Evolutionary conservation across 2,113 vertebrate species (phyloP).

Genomic region (Tetrax tetrax): DNA sequence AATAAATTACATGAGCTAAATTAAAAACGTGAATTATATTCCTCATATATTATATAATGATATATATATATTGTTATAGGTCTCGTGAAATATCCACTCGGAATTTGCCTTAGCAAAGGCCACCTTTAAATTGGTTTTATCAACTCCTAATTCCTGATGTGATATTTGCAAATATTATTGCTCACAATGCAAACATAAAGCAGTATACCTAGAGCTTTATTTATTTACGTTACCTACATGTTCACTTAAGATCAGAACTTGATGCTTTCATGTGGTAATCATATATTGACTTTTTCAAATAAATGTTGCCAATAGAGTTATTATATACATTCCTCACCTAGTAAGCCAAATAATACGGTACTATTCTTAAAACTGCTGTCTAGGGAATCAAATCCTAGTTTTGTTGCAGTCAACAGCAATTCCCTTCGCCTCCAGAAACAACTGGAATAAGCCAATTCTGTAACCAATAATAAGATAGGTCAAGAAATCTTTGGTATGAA

Average conservation of each 20-base stretch:
- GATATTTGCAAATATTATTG: constrained; percentile 33
- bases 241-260: constrained; percentile 17
- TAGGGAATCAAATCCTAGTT: background rate
- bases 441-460: background rate
- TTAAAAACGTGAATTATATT: background rate
- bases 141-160: constrained; percentile 24
- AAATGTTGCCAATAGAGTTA: constrained; percentile 10
- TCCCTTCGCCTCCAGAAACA: background rate
- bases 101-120: constrained; percentile 6
- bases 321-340: background rate
- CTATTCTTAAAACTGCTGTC: background rate
- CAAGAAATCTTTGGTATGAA: constrained; percentile 23
- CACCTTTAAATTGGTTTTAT: background rate
- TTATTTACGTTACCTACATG: constrained; percentile 39
- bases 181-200: constrained; percentile 29
- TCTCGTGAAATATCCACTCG: background rate
- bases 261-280: constrained; percentile 28
- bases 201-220: constrained; percentile 8
- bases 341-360: background rate
- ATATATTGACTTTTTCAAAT: constrained; percentile 7
- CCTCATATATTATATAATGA: background rate
- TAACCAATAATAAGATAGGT: constrained; percentile 4
- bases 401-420: background rate
- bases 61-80: background rate
- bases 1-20: background rate